phyloP scores from a whole-genome alignment of 2,888 invertebrate genomes.

The Panopea generosa region DNA sequence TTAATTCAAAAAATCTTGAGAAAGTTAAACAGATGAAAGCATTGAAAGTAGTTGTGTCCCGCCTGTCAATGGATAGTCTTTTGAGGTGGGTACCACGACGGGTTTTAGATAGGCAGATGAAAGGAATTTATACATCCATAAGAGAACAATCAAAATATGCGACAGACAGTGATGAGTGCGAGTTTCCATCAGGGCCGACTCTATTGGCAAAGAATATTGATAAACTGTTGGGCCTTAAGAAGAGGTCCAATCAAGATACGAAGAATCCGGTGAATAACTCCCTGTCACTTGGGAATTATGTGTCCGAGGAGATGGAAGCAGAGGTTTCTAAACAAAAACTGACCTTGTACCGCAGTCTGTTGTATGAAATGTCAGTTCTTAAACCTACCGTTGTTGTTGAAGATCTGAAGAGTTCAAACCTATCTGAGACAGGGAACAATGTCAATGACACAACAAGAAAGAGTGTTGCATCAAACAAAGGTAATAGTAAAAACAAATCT shows the following conservation, averaged over 20 bases:
- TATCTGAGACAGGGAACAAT: too few relatives aligned
- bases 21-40: constrained; percentile 63
- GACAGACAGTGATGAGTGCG: constrained; percentile 12
- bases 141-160: background rate
- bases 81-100: constrained; percentile 66
- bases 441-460: too few relatives aligned
- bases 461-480: background rate
- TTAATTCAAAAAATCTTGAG: constrained; percentile 69
- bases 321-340: constrained; percentile 73
- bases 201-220: constrained; percentile 73
- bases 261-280: constrained; percentile 9
- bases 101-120: constrained; percentile 45
- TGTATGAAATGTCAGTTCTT: constrained; percentile 67
- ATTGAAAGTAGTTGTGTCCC: constrained; percentile 68
- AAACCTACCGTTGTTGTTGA: constrained; percentile 41
- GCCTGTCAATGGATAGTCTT: constrained; percentile 64
- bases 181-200: constrained; percentile 73
- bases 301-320: constrained; percentile 75
- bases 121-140: background rate
- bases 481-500: background rate
- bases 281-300: constrained; percentile 67
- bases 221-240: constrained; percentile 74
- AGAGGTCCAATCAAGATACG: too few relatives aligned
- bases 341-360: constrained; percentile 69
- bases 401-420: too few relatives aligned